These are phyloP conservation scores for Ia io DNA, from an alignment of 2,113 vertebrate genomes.

Conservation along the genomic window DNA sequence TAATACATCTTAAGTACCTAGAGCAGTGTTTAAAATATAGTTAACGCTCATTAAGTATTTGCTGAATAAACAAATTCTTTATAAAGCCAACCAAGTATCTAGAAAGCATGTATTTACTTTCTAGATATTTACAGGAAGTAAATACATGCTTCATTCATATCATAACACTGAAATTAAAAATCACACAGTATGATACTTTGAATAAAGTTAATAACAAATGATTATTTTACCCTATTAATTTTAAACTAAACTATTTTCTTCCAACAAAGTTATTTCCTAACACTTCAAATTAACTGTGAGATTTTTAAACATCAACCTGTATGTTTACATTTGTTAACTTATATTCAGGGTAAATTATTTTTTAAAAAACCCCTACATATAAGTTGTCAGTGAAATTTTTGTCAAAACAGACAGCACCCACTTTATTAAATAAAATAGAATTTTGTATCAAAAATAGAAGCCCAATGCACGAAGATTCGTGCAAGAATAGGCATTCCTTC, in stretches of 20 bases:
- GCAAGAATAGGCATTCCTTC: too few species aligned
- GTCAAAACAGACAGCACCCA: background rate
- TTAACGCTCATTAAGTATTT: slow-evolving; percentile 16
- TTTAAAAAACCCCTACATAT: background rate
- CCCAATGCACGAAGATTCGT: too few species aligned
- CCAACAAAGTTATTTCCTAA: slow-evolving; percentile 16
- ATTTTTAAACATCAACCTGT: slow-evolving; percentile 18
- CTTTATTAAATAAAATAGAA: background rate
- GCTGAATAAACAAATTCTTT: background rate
- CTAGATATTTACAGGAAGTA: background rate
- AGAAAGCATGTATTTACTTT: background rate
- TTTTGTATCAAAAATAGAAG: background rate
- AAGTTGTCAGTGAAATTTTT: background rate
- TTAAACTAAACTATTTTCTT: slow-evolving; percentile 21
- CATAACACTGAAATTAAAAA: background rate
- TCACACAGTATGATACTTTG: background rate
- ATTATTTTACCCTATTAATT: background rate
- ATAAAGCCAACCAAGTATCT: background rate
- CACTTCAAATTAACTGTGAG: background rate
- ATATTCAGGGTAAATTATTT: background rate
- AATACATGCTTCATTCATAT: background rate
- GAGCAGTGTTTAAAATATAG: background rate
- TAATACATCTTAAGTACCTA: background rate
- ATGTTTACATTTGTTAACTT: background rate
- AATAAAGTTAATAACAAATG: background rate